Conservation (phyloP, 1,140 invertebrate species). For the Diorhabda elongata region DNA sequence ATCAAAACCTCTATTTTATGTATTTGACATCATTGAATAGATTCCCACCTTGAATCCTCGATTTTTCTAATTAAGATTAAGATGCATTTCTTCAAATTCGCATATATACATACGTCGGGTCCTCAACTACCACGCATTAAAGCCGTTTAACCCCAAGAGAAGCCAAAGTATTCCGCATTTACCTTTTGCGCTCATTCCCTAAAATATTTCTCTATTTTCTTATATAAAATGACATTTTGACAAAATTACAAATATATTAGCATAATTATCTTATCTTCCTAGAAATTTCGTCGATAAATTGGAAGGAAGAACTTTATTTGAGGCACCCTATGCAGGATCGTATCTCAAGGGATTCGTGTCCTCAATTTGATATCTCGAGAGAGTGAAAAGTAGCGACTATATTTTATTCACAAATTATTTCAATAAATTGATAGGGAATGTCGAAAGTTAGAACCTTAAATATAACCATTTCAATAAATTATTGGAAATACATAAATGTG, state of each 20-base stretch:
- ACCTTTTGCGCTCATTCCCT: neutral
- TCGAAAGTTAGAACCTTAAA: neutral
- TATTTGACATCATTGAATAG: no score
- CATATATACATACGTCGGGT: no score
- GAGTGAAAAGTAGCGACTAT: neutral
- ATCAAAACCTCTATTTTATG: no score
- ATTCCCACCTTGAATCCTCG: no score
- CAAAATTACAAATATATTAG: conserved; percentile 1
- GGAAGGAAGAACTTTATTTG: neutral
- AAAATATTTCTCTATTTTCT: neutral
- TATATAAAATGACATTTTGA: neutral
- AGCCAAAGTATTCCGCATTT: neutral
- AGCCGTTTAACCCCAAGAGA: no score
- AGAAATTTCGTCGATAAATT: conserved; percentile 2
- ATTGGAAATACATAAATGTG: no score
- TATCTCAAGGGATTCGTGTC: neutral
- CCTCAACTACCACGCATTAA: no score
- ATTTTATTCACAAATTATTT: neutral
- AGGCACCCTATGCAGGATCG: neutral
- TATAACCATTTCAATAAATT: neutral
- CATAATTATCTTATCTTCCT: neutral
- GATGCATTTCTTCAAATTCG: no score
- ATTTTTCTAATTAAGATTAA: no score
- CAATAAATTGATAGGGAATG: neutral
- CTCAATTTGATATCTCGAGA: neutral